Evolutionary conservation across 2,797 vertebrate species (phyloP), one percentile per base, ranked within the genome.

Genomic region (Arctocebus calabarensis): DNA sequence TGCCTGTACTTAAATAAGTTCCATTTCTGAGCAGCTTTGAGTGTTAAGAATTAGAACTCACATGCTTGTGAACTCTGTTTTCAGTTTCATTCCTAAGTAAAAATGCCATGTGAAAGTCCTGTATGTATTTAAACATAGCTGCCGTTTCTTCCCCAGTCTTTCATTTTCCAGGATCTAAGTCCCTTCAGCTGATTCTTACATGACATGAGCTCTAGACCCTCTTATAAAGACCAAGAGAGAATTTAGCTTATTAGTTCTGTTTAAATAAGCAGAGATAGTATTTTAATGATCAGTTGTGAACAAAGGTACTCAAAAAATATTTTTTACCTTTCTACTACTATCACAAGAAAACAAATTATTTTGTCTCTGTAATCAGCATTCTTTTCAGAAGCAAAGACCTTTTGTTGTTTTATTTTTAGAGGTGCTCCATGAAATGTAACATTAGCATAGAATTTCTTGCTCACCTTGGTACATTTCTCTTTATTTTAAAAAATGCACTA

Each of bases 381-480:
- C 75, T 85, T 78, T 82, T 77, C 62, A 90, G 32, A 90, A 94
- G 66, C 82, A 90, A 79, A 95, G 59, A 16, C 22, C 64, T 70
- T 48, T 90, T 85, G 23, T 59, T 10, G 1, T 70, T 92, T 86
- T 71, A 20, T 61, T 88, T 91, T 71, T 40, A 29, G 32, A 66
- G 55, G 19, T 48, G 45, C n/a, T 74, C 82, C 2, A 6, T 79
- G 68, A 89, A 84, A 74, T 74, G 8, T 34, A 78, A 75, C 11
- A 45, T 48, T 48, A 88, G 45, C 2, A 12, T 45, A 70, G 81
- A 75, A 43, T 84, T 90, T 88, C 57, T 92, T 37, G 25, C 61
- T 84, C 29, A 86, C 57, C 48, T 43, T 22, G 55, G 52, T 45
- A 74, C 23, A 40, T 79, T 84, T 62, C 37, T 90, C 20, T 93